Conservation (phyloP, 2,113 vertebrate genomes). For the Cairina moschata region DNA sequence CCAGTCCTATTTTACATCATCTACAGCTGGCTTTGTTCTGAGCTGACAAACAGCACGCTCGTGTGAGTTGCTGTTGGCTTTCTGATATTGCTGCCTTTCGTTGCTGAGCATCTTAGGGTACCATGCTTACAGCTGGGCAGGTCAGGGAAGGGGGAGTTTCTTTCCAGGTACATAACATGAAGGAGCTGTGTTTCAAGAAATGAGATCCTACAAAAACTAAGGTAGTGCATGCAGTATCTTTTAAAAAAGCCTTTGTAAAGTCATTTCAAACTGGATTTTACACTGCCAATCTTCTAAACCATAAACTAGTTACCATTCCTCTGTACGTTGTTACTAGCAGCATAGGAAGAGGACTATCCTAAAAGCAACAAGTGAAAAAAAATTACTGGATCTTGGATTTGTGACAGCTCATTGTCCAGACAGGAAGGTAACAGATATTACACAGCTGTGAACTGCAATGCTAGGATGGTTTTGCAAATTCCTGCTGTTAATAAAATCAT, state of each 20-base stretch:
- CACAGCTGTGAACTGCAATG: neutral
- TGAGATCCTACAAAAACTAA: neutral
- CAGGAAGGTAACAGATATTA: neutral
- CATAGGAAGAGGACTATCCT: neutral
- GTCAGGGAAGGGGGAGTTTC: neutral
- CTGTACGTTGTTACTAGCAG: neutral
- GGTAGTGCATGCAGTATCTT: neutral
- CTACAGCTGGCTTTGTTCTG: neutral
- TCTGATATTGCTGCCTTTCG: neutral
- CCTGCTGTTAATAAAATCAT: constrained; percentile 1
- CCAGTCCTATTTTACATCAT: neutral
- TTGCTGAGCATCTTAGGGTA: neutral
- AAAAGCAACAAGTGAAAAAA: no score
- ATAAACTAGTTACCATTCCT: neutral
- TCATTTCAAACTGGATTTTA: neutral
- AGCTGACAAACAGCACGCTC: neutral
- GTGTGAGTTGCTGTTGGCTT: neutral
- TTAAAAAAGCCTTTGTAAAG: neutral
- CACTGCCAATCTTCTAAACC: neutral
- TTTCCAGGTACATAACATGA: neutral
- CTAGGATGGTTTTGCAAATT: neutral
- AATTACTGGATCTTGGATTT: no score
- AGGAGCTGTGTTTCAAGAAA: neutral
- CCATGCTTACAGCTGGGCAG: neutral
- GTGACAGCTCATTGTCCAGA: neutral